These are phyloP conservation scores for Pangasianodon hypophthalmus DNA, from an alignment of 2,113 vertebrate species.

Conservation along the genomic window DNA sequence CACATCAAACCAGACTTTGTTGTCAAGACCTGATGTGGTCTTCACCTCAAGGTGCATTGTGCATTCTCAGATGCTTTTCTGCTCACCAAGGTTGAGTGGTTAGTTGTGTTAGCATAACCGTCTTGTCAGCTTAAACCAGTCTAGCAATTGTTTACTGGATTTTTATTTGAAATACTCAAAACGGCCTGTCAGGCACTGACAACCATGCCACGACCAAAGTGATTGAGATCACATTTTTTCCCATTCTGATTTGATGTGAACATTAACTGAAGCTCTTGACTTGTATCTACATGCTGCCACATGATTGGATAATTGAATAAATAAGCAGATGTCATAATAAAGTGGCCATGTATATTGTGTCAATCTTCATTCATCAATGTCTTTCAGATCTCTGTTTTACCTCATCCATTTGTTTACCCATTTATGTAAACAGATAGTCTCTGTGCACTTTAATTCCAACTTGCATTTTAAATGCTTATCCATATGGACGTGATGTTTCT, in stretches of 20 bases:
- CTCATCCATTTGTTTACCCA: not conserved
- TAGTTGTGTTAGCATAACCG: not conserved
- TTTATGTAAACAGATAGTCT: not conserved
- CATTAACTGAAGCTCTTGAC: not conserved
- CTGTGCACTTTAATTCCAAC: not conserved
- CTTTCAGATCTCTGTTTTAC: not conserved
- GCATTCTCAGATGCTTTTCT: not conserved
- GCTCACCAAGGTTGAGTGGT: not conserved
- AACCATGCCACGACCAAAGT: not conserved
- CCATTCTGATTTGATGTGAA: not conserved
- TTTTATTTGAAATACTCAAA: not conserved
- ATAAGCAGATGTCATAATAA: not conserved
- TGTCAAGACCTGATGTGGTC: not conserved
- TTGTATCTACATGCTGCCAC: not conserved
- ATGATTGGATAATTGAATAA: not conserved
- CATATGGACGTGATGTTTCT: not conserved
- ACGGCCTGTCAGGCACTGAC: not conserved
- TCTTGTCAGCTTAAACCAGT: not conserved
- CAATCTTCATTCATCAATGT: not conserved
- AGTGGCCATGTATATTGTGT: not conserved
- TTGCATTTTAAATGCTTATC: constrained; percentile 6
- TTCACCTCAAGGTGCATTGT: not conserved
- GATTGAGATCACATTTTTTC: not conserved
- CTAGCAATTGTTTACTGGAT: no score
- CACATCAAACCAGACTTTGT: no score